Evolutionary conservation across 1,140 invertebrate genomes (phyloP), one percentile per base, ranked within the genome.

Genomic region (Neotoxoptera formosana): DNA sequence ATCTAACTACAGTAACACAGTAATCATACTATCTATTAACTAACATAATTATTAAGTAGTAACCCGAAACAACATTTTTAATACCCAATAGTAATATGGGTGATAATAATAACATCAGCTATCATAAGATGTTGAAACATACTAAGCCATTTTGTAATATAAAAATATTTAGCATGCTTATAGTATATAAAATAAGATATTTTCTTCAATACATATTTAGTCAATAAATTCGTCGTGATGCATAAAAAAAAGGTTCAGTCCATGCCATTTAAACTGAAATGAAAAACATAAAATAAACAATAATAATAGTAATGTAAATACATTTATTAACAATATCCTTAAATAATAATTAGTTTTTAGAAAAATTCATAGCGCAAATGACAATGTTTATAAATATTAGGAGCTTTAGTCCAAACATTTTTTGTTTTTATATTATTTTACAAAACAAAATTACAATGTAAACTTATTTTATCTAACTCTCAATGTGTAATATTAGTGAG

Each of bases 261-360:
- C 88, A 89, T 89, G 51, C 88, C 88, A 56, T 51, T 89, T 56
- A 89, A 89, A 89, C 88, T 89, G 88, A 89, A 89, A 89, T 89
- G 8, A 88, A 89, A 89, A 89, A 48, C n/a, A 87, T 87, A 36
- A 89, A 88, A 51, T n/a, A 88, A n/a, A 87, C 45, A 87, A 86
- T 47, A 47, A 30, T 48, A 87, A 84, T 84, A 30, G 23, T 84
- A 84, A 84, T 25, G 3, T 84, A 84, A 41, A 41, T 41, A 2
- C 11, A 41, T 84, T 84, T 41, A 41, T 84, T 84, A 17, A 87
- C 30, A 87, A 87, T 34, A 87, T n/a, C n/a, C 23, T 87, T 87
- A 36, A n/a, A 14, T 30, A 86, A 87, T 47, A 87, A 48, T 47
- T 30, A 14, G n/a, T 30, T 17, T 87, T 87, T n/a, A 84, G 3